Percentiles rank a stretch among this genome's conserved stretches.
Conservation (phyloP, 2,113 vertebrate genomes). For the Entosphenus tridentatus region DNA sequence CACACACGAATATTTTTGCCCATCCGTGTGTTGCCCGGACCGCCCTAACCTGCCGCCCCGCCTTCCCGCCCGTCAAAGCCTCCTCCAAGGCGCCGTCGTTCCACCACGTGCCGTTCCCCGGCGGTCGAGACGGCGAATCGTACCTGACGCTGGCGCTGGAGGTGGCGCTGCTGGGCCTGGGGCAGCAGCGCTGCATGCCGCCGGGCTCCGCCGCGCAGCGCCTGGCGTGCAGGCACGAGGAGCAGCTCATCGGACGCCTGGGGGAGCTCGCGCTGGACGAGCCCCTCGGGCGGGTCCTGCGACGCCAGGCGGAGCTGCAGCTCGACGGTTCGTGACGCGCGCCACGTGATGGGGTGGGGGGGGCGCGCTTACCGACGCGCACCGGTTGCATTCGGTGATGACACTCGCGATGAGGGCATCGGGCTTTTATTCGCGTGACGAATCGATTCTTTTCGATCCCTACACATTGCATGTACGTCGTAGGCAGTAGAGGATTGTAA, state of each 20-base stretch:
- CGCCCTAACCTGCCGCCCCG: too few relatives aligned
- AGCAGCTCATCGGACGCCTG: slow-evolving; percentile 69
- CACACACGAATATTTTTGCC: not conserved
- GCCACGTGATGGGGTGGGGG: not conserved
- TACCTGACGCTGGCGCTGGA: slow-evolving; percentile 80
- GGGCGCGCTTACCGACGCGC: too few relatives aligned
- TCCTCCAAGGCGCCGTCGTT: slow-evolving; percentile 51
- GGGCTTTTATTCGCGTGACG: too few relatives aligned
- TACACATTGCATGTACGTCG: too few relatives aligned
- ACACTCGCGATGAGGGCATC: too few relatives aligned
- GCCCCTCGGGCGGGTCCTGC: slow-evolving; percentile 54
- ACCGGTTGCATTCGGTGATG: too few relatives aligned
- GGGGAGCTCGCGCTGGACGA: slow-evolving; percentile 80
- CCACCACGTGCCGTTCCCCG: slow-evolving; percentile 55
- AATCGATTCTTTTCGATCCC: too few relatives aligned
- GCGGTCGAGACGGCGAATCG: slow-evolving; percentile 44
- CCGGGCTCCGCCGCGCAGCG: slow-evolving; percentile 78
- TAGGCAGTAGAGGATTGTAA: too few relatives aligned
- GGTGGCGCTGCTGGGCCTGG: slow-evolving; percentile 92
- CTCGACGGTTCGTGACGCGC: slow-evolving; percentile 44
- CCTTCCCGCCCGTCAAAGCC: too few relatives aligned
- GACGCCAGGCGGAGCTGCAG: slow-evolving; percentile 67
- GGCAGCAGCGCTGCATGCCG: slow-evolving; percentile 90
- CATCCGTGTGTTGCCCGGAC: not conserved
- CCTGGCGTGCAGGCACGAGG: slow-evolving; percentile 81